A percentile compares a stretch with the other conserved stretches of the same genome.
phyloP scores from a whole-genome alignment of 1,140 invertebrate species.

The Agraylea sexmaculata region DNA sequence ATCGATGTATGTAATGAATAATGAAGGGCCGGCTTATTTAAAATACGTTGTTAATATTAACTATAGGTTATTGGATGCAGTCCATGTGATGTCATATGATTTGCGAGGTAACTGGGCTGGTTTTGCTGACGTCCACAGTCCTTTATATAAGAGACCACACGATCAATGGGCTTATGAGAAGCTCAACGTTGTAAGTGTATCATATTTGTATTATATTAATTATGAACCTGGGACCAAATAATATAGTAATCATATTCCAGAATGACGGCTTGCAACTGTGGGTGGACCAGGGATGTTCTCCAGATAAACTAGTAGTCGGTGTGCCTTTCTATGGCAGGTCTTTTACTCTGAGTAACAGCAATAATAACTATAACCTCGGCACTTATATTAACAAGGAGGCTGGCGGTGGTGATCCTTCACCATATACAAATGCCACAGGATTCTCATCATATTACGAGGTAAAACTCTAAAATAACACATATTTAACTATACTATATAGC shows the following conservation, averaged over 20 bases:
- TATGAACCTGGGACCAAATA: no score
- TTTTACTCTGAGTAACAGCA: slow-evolving; percentile 66
- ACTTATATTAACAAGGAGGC: slow-evolving; percentile 81
- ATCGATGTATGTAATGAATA: neutral
- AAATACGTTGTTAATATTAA: no score
- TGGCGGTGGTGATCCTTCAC: slow-evolving; percentile 70
- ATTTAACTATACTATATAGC: no score
- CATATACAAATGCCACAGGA: slow-evolving; percentile 73
- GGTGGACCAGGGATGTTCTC: slow-evolving; percentile 75
- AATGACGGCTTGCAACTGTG: slow-evolving; percentile 75
- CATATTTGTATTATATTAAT: slow-evolving; percentile 1
- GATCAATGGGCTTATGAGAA: slow-evolving; percentile 82
- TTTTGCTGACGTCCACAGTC: slow-evolving; percentile 77
- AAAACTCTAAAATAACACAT: no score
- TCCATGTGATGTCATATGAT: slow-evolving; percentile 87
- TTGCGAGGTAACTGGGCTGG: slow-evolving; percentile 85
- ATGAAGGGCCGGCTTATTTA: no score
- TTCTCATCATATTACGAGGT: slow-evolving; percentile 84
- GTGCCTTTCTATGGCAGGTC: slow-evolving; percentile 77
- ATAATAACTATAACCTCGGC: slow-evolving; percentile 68
- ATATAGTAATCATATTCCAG: slow-evolving; percentile 34
- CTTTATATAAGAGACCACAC: slow-evolving; percentile 68
- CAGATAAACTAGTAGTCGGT: slow-evolving; percentile 78
- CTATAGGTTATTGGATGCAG: slow-evolving; percentile 57
- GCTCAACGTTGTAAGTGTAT: slow-evolving; percentile 66